Conservation (phyloP, 2,888 invertebrate species). For the Drosophila flavopinicola region DNA sequence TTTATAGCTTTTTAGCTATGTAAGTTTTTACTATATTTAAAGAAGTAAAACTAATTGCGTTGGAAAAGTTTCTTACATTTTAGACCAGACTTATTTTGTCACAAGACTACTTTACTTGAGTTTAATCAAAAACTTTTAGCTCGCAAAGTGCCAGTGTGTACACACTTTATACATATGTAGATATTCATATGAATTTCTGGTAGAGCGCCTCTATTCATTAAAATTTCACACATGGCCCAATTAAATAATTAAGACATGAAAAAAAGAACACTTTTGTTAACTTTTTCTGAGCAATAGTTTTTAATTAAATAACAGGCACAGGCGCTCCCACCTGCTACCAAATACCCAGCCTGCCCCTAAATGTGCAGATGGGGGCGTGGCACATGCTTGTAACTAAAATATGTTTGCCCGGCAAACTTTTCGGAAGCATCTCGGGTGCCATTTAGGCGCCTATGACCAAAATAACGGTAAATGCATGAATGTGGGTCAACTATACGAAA, state of each 20-base stretch:
- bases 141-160: conserved; percentile 24
- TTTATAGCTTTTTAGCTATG: neutral
- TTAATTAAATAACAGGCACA: conserved; percentile 70
- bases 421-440: conserved; percentile 40
- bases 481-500: conserved; percentile 60
- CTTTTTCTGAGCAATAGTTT: conserved; percentile 58
- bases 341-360: neutral
- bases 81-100: conserved; percentile 23
- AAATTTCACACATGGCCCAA: conserved; percentile 70
- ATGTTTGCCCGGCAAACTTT: conserved; percentile 58
- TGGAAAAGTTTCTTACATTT: conserved; percentile 26
- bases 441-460: conserved; percentile 59
- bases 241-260: conserved; percentile 70
- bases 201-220: conserved; percentile 55
- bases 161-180: neutral
- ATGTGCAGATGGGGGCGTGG: conserved; percentile 36
- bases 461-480: conserved; percentile 18
- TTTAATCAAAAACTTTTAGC: conserved; percentile 63
- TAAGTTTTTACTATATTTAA: no score
- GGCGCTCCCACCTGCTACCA: conserved; percentile 23
- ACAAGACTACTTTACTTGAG: conserved; percentile 47
- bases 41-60: conserved; percentile 52
- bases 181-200: conserved; percentile 12
- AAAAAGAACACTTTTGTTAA: conserved; percentile 37
- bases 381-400: conserved; percentile 22